Conservation (phyloP, 1,140 invertebrate species). For the Drosophila obscura region DNA sequence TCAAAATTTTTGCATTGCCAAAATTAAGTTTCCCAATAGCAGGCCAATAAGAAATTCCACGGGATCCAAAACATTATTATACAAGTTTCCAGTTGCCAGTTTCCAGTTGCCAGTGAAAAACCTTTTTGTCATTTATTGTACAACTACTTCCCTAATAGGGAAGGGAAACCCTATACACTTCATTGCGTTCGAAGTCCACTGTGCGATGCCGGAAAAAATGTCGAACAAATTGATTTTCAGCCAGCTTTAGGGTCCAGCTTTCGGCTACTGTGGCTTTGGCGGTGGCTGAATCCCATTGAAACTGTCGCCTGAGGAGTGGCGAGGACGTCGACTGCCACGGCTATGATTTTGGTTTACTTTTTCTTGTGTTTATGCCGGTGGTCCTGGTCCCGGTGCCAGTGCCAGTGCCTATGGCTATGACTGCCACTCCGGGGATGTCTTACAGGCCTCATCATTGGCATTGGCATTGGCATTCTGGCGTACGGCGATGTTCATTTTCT, state of each 20-base stretch:
- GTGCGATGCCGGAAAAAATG: slow-evolving; percentile 20
- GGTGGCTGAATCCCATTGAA: slow-evolving; percentile 28
- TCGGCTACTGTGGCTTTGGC: slow-evolving; percentile 22
- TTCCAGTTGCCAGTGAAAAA: too few relatives aligned
- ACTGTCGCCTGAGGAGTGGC: slow-evolving; percentile 20
- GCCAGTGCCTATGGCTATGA: not conserved
- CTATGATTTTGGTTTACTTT: slow-evolving; percentile 54
- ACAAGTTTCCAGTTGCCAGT: slow-evolving; percentile 5
- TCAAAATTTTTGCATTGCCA: slow-evolving; percentile 34
- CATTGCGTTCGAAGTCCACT: slow-evolving; percentile 20
- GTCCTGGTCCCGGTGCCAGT: not conserved
- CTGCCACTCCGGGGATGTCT: not conserved
- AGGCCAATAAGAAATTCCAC: slow-evolving; percentile 25
- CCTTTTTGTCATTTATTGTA: not conserved
- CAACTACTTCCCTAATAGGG: too few relatives aligned
- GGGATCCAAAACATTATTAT: slow-evolving; percentile 26
- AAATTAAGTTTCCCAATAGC: slow-evolving; percentile 32
- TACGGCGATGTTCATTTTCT: slow-evolving; percentile 56
- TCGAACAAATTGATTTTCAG: slow-evolving; percentile 52
- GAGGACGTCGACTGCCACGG: slow-evolving; percentile 15
- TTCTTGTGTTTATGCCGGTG: slow-evolving; percentile 3
- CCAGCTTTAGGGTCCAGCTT: slow-evolving; percentile 21
- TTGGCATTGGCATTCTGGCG: slow-evolving; percentile 21
- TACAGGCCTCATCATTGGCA: too few relatives aligned
- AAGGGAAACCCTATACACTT: too few relatives aligned